A percentile compares a stretch with the other conserved stretches of the same genome.
Evolutionary conservation across 2,113 vertebrate genomes (phyloP).

Genomic region (Psittacara wagleri): DNA sequence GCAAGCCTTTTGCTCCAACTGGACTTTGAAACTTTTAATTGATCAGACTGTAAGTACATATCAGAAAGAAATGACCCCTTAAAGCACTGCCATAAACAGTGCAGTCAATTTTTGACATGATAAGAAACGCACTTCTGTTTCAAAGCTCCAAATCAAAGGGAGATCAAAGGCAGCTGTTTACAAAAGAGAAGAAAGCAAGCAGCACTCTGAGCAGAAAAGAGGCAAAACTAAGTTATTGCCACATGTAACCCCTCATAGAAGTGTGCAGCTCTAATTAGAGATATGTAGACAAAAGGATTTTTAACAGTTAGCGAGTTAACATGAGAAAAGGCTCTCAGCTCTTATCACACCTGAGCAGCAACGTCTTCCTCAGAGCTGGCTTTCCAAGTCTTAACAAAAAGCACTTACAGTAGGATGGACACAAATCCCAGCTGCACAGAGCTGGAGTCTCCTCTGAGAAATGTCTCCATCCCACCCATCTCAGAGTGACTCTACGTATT

Average conservation of each 20-base stretch:
- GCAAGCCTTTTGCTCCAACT: not conserved
- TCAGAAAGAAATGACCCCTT: not conserved
- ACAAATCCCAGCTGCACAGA: not conserved
- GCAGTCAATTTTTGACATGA: not conserved
- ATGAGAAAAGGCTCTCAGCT: not conserved
- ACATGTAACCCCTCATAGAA: not conserved
- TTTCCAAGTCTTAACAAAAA: not conserved
- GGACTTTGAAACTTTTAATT: not conserved
- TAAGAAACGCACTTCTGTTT: conserved; percentile 14
- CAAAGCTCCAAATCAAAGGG: conserved; percentile 44
- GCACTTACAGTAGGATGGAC: not conserved
- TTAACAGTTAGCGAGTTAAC: not conserved
- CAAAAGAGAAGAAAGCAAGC: not conserved
- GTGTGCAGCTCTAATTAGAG: not conserved
- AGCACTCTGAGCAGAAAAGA: not conserved
- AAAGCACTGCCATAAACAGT: not conserved
- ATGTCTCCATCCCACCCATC: not conserved
- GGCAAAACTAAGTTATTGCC: conserved; percentile 21
- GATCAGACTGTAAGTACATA: not conserved
- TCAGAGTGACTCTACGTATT: not conserved
- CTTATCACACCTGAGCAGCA: not conserved
- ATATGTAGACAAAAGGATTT: not conserved
- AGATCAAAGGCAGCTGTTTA: conserved; percentile 52
- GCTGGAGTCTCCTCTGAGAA: not conserved
- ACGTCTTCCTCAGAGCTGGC: not conserved